Percentiles rank a stretch among this genome's conserved stretches.
Evolutionary conservation across 2,888 invertebrate species (phyloP).

Genomic region (Eristalis intricaria): DNA sequence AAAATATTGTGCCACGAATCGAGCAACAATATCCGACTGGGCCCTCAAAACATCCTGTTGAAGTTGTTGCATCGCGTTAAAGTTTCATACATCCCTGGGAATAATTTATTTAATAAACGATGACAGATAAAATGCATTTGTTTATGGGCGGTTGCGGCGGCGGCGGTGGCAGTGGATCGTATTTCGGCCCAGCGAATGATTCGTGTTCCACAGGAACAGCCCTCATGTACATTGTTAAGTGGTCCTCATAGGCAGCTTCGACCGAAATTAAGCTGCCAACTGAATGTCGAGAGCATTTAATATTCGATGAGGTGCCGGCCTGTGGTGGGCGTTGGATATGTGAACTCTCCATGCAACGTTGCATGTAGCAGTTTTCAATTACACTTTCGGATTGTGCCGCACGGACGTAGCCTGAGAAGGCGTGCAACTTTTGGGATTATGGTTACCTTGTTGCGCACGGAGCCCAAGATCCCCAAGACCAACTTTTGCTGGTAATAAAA

Average conservation of each 20-base stretch:
- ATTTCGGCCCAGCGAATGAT: neutral
- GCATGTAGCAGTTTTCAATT: conserved; percentile 34
- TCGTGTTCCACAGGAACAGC: conserved; percentile 48
- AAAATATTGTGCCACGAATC: conserved; percentile 16
- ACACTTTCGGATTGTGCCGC: conserved; percentile 20
- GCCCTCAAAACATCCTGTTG: neutral
- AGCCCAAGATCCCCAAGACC: neutral
- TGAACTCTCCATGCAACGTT: conserved; percentile 6
- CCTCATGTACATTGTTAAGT: conserved; percentile 44
- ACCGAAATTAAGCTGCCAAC: conserved; percentile 40
- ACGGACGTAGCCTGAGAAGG: neutral
- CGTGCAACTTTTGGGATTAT: neutral
- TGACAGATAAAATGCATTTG: conserved; percentile 44
- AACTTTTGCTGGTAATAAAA: neutral
- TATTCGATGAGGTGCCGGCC: neutral
- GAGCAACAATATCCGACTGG: conserved; percentile 20
- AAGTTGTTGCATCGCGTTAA: conserved; percentile 9
- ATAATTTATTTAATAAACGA: conserved; percentile 55
- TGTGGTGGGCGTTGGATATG: conserved; percentile 6
- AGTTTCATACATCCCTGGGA: conserved; percentile 30
- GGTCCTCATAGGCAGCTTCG: conserved; percentile 51
- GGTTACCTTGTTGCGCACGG: neutral
- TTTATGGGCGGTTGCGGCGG: conserved; percentile 29
- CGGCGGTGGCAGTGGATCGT: neutral
- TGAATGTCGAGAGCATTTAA: conserved; percentile 41